Evolutionary conservation across 92 coral and sea anemone genomes (phyloP).

Genomic region (Epizoanthus stellaris): DNA sequence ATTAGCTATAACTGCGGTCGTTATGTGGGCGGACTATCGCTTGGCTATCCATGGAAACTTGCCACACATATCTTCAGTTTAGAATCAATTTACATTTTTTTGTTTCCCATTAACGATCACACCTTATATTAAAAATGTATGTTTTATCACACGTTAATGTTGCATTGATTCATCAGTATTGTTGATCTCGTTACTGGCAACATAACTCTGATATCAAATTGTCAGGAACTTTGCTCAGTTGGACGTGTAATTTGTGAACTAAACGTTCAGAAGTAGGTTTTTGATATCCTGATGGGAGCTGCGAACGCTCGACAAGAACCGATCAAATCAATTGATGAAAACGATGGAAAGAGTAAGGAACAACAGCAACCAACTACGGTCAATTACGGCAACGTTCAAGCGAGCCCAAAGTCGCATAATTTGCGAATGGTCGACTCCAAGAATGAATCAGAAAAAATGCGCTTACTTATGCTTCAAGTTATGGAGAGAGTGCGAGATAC

Average conservation of each 20-base stretch:
- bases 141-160: too few relatives aligned
- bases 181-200: too few relatives aligned
- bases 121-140: too few relatives aligned
- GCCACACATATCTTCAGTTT: too few relatives aligned
- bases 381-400: not conserved
- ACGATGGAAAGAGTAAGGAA: not conserved
- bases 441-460: not conserved
- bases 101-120: too few relatives aligned
- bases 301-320: not conserved
- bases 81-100: too few relatives aligned
- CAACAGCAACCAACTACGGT: not conserved
- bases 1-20: too few relatives aligned
- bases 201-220: too few relatives aligned
- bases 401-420: not conserved
- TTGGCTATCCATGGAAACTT: too few relatives aligned
- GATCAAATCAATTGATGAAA: not conserved
- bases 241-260: not conserved
- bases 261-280: not conserved
- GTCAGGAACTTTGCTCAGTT: too few relatives aligned
- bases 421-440: not conserved
- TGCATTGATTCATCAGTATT: too few relatives aligned
- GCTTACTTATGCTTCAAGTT: not conserved
- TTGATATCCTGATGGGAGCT: constrained; percentile 11
- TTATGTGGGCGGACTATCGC: too few relatives aligned
- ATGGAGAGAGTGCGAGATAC: not conserved